A percentile compares a stretch with the other conserved stretches of the same genome.
Evolutionary conservation across 2,797 vertebrate species (phyloP).

Genomic region (Antennarius maculatus): DNA sequence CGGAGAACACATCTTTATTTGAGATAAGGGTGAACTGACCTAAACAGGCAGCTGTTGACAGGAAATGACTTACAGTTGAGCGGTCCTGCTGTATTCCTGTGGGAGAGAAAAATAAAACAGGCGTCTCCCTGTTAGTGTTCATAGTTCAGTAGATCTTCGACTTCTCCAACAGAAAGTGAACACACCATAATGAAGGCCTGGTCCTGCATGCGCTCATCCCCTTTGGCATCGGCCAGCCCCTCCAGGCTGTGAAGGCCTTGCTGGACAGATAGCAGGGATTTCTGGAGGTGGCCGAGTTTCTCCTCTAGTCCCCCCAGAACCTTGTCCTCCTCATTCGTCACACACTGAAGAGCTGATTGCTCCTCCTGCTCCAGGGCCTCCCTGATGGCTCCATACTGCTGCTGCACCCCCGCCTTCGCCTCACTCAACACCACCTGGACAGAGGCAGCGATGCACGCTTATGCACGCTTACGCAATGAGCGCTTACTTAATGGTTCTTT

Average conservation of each 20-base stretch:
- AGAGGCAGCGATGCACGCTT: background rate
- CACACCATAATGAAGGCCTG: constrained; percentile 82
- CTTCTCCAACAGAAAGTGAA: background rate
- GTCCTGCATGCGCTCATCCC: constrained; percentile 67
- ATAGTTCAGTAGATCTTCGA: background rate
- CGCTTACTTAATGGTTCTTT: too few species aligned
- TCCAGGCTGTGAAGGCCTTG: constrained; percentile 70
- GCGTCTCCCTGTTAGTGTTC: background rate
- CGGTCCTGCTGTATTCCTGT: constrained; percentile 81
- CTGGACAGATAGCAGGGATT: constrained; percentile 68
- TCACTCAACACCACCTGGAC: constrained; percentile 66
- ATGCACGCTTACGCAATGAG: too few species aligned
- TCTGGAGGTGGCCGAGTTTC: constrained; percentile 66
- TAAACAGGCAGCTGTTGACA: background rate
- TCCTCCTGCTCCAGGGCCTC: constrained; percentile 82
- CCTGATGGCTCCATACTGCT: constrained; percentile 79
- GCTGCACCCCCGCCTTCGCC: constrained; percentile 59
- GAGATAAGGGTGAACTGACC: too few species aligned
- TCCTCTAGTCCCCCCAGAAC: constrained; percentile 74
- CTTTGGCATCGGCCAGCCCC: constrained; percentile 71
- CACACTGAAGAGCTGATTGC: constrained; percentile 71
- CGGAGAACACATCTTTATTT: too few species aligned
- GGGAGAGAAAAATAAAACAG: constrained; percentile 22
- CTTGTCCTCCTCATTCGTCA: constrained; percentile 73
- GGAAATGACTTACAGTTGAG: constrained; percentile 72